phyloP scores from a whole-genome alignment of 2,888 invertebrate species.

The Norana najaformis region DNA sequence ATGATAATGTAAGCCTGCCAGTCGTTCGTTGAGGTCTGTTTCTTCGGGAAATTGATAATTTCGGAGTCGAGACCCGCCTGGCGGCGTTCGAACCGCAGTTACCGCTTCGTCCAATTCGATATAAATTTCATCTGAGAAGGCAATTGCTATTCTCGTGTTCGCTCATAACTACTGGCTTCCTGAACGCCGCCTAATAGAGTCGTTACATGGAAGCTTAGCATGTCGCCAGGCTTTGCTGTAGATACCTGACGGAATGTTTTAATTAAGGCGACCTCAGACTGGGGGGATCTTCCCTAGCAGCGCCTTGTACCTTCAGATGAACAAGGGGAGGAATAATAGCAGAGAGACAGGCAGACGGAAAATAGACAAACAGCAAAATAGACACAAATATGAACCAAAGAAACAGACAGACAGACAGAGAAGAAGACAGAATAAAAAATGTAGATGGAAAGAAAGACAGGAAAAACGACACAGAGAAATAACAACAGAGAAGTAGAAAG shows the following conservation, averaged over 20 bases:
- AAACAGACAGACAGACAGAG: not conserved
- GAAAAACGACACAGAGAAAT: not conserved
- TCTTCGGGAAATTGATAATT: conserved; percentile 7
- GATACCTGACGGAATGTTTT: conserved; percentile 13
- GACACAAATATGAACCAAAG: not conserved
- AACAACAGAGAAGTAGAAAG: not conserved
- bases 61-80: not conserved
- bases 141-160: not conserved
- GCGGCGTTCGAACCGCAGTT: no score
- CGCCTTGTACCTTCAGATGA: no score
- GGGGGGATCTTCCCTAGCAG: not conserved
- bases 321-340: not conserved
- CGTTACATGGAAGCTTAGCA: not conserved
- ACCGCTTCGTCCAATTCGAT: conserved; percentile 13
- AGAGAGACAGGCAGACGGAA: not conserved
- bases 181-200: conserved; percentile 1
- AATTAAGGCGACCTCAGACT: not conserved
- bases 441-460: not conserved
- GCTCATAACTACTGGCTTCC: not conserved
- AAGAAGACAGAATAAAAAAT: not conserved
- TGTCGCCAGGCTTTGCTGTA: not conserved
- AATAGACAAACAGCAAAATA: not conserved
- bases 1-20: not conserved
- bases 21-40: not conserved
- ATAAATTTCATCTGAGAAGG: not conserved